A percentile compares a stretch with the other conserved stretches of the same genome.
These are phyloP conservation scores for Palaemon carinicauda DNA, from an alignment of 1,140 invertebrate species.

Conservation along the genomic window DNA sequence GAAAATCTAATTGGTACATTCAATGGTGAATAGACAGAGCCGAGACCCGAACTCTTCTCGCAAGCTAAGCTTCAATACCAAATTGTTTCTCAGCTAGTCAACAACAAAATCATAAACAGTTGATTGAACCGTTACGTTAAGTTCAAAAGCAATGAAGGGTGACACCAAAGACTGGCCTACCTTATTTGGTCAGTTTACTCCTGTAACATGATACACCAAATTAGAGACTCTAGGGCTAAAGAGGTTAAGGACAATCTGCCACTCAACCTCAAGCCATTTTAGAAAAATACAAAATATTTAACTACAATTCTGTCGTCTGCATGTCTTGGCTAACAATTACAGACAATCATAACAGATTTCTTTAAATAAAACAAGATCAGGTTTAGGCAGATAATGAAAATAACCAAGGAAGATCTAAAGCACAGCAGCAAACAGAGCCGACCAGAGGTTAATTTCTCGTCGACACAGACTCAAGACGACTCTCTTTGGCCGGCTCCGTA, in stretches of 20 bases:
- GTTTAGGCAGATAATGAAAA: neutral
- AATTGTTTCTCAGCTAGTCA: too few relatives aligned
- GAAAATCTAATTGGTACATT: too few relatives aligned
- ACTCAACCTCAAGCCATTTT: slow-evolving; percentile 21
- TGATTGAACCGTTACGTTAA: too few relatives aligned
- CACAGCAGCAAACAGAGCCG: slow-evolving; percentile 5
- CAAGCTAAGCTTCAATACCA: too few relatives aligned
- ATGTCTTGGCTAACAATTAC: slow-evolving; percentile 21
- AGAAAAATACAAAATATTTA: slow-evolving; percentile 51
- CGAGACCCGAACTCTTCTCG: too few relatives aligned
- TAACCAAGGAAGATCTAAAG: neutral
- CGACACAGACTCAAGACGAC: slow-evolving; percentile 5
- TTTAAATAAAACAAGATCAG: neutral
- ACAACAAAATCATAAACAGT: too few relatives aligned
- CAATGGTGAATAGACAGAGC: too few relatives aligned
- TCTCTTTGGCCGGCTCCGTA: neutral
- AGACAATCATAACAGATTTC: slow-evolving; percentile 16
- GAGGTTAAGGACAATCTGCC: slow-evolving; percentile 11
- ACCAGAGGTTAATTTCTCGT: slow-evolving; percentile 18
- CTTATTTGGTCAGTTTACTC: slow-evolving; percentile 45
- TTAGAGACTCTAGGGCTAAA: neutral
- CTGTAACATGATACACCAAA: slow-evolving; percentile 43
- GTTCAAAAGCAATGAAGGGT: neutral
- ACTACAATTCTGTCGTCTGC: slow-evolving; percentile 16
- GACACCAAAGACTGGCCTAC: slow-evolving; percentile 36